Percentiles rank a stretch among this genome's conserved stretches.
These are phyloP conservation scores for Sebastes schlegelii DNA, from an alignment of 2,113 vertebrate species.

Conservation along the genomic window DNA sequence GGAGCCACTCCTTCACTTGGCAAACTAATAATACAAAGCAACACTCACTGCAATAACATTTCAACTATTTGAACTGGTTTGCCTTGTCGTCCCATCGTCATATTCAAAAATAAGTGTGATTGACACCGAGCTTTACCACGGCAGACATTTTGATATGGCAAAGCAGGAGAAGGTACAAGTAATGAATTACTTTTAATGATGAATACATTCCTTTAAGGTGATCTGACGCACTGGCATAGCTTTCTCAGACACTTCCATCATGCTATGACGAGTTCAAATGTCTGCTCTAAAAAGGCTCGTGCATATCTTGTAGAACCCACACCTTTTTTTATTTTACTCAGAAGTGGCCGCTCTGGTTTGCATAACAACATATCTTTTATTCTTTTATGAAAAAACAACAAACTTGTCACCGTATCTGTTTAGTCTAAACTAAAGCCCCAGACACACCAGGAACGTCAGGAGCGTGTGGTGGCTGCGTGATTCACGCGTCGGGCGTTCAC, in stretches of 20 bases:
- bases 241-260: background rate
- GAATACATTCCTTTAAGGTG: background rate
- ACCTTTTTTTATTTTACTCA: no score
- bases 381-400: no score
- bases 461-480: no score
- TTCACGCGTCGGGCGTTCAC: no score
- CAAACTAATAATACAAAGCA: background rate
- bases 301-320: no score
- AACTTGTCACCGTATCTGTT: background rate
- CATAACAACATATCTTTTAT: no score
- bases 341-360: no score
- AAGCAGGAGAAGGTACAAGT: background rate
- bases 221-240: background rate
- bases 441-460: no score
- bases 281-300: background rate
- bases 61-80: background rate
- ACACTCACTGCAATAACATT: background rate
- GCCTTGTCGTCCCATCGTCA: background rate
- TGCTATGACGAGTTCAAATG: background rate
- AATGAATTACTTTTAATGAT: background rate
- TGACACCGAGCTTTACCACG: no score
- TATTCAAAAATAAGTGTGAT: background rate
- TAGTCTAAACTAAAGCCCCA: no score
- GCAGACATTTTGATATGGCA: background rate
- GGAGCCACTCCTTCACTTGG: constrained; percentile 15